Conservation (phyloP, 92 coral and sea anemone genomes). For the Porites rus region DNA sequence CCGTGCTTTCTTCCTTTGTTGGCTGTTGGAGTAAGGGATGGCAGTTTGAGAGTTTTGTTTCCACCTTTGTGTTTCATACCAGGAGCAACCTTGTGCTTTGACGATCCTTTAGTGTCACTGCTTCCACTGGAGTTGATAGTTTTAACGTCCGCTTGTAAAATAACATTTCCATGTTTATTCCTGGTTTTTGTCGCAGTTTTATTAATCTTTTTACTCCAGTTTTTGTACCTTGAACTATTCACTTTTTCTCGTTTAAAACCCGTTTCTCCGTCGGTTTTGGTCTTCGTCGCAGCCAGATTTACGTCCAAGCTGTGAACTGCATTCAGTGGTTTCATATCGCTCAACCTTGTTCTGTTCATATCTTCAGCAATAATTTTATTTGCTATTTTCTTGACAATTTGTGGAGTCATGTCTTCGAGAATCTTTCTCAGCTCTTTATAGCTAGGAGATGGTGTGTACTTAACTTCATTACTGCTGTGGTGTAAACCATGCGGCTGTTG, state of each 20-base stretch:
- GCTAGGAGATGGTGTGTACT: constrained; percentile 13
- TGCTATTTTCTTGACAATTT: constrained; percentile 41
- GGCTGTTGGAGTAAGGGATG: constrained; percentile 34
- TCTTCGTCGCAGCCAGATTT: constrained; percentile 24
- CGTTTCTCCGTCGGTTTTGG: background rate
- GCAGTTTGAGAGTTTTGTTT: background rate
- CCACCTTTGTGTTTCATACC: background rate
- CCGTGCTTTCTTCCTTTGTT: constrained; percentile 7
- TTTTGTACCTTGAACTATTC: constrained; percentile 13
- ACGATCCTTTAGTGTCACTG: constrained; percentile 1
- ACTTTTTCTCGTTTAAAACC: constrained; percentile 35
- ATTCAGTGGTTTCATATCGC: constrained; percentile 31
- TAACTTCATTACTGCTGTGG: background rate
- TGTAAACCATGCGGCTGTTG: constrained; percentile 21
- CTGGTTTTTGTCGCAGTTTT: background rate
- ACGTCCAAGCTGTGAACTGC: constrained; percentile 43
- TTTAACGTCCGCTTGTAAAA: constrained; percentile 28
- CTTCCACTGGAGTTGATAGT: background rate
- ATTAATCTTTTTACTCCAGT: constrained; percentile 28
- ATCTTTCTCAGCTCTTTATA: constrained; percentile 28
- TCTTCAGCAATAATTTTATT: constrained; percentile 41
- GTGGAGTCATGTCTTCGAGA: constrained; percentile 55
- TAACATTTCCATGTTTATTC: constrained; percentile 20
- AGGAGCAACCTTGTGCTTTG: background rate
- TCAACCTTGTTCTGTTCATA: constrained; percentile 30